Conservation (phyloP, 2,797 vertebrate genomes). For the Crotalus adamanteus region DNA sequence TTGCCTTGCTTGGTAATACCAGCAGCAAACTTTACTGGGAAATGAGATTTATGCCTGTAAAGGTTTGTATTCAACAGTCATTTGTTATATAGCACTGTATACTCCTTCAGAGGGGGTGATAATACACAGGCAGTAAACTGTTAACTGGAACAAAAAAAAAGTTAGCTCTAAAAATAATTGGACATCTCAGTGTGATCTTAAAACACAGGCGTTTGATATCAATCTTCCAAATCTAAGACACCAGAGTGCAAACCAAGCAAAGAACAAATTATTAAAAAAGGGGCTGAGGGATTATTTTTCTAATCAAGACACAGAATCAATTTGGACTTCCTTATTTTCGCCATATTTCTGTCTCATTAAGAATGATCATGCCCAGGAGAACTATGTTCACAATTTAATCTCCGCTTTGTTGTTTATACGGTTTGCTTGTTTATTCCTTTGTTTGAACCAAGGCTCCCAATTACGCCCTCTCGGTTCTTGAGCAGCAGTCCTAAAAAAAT, state of each 20-base stretch:
- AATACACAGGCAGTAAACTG: neutral
- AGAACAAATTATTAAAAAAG: neutral
- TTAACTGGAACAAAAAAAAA: neutral
- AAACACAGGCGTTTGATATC: neutral
- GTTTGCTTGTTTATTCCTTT: neutral
- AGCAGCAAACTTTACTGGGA: neutral
- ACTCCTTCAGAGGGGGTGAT: neutral
- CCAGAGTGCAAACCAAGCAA: neutral
- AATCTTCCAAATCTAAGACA: neutral
- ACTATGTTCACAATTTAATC: slow-evolving; percentile 21
- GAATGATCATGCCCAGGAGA: slow-evolving; percentile 18
- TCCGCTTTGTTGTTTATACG: neutral
- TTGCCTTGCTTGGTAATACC: neutral
- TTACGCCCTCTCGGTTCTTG: neutral
- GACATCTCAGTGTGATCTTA: neutral
- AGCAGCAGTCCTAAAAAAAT: neutral
- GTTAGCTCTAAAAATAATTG: neutral
- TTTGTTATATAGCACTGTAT: neutral
- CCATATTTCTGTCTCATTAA: slow-evolving; percentile 19
- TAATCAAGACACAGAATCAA: slow-evolving; percentile 17
- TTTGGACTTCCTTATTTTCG: slow-evolving; percentile 7
- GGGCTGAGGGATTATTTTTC: neutral
- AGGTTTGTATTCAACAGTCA: neutral
- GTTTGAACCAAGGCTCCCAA: neutral
- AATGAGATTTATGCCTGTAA: neutral